phyloP scores from a whole-genome alignment of 2,113 vertebrate genomes.

The Eretmochelys imbricata region DNA sequence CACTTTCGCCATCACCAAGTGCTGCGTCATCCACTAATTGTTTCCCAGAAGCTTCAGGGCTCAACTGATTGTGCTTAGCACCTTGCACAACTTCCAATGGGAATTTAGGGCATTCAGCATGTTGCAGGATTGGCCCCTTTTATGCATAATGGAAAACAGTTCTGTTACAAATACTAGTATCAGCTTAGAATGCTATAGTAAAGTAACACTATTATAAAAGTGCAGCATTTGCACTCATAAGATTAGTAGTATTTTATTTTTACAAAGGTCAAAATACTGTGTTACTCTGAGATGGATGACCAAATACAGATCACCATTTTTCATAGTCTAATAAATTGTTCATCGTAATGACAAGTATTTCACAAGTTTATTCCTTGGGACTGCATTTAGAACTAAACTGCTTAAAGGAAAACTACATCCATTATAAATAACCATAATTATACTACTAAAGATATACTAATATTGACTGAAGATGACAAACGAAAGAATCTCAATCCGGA shows the following conservation, averaged over 20 bases:
- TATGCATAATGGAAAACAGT: not conserved
- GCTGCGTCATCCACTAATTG: not conserved
- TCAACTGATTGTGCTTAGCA: not conserved
- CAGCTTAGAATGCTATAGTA: not conserved
- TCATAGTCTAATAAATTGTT: not conserved
- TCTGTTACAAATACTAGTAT: not conserved
- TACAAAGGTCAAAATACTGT: not conserved
- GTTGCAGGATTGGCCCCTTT: not conserved
- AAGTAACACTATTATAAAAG: not conserved
- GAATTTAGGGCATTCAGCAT: not conserved
- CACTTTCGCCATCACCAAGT: not conserved
- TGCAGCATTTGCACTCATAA: not conserved
- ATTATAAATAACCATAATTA: not conserved
- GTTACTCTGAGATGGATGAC: constrained; percentile 8
- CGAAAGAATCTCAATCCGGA: not conserved
- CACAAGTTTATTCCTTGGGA: constrained; percentile 1
- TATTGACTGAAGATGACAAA: not conserved
- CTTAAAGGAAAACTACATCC: not conserved
- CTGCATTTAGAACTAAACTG: constrained; percentile 20
- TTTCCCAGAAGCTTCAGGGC: not conserved
- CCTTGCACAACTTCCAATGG: not conserved
- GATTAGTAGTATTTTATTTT: not conserved
- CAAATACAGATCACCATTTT: not conserved
- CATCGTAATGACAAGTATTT: constrained; percentile 1
- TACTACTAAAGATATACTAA: not conserved